Evolutionary conservation across 2,113 vertebrate genomes (phyloP).

Genomic region (Siphamia tubifer): DNA sequence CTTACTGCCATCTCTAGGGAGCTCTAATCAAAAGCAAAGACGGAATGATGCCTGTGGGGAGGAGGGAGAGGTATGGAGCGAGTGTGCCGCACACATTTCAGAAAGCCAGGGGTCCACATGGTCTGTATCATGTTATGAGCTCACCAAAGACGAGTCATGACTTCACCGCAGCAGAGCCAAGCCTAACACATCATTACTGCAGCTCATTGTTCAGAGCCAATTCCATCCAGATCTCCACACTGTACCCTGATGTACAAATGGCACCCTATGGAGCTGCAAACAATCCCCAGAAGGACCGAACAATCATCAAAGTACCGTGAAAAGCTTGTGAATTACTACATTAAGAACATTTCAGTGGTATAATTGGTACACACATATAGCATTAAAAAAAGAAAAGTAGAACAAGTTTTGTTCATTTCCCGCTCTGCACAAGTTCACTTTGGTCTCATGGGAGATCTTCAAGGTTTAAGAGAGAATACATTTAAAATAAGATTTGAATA

Average conservation of each 20-base stretch:
- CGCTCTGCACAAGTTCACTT: too few species aligned
- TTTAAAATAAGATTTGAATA: too few species aligned
- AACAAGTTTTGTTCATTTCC: too few species aligned
- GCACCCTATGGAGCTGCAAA: neutral
- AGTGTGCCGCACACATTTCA: neutral
- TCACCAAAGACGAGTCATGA: conserved; percentile 50
- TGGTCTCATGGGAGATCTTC: too few species aligned
- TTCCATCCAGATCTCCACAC: neutral
- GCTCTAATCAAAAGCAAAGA: conserved; percentile 52
- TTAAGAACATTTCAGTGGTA: too few species aligned
- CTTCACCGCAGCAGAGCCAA: conserved; percentile 38
- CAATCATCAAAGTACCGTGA: neutral
- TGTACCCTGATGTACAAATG: neutral
- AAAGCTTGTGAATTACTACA: conserved; percentile 7
- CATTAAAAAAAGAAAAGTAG: too few species aligned
- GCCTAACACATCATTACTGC: conserved; percentile 51
- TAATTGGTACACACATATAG: too few species aligned
- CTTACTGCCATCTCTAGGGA: conserved; percentile 15
- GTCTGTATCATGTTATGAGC: conserved; percentile 57
- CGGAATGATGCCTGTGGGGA: neutral
- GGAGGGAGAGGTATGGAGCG: neutral
- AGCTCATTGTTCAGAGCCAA: conserved; percentile 38
- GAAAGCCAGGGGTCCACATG: conserved; percentile 50
- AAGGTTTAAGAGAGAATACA: too few species aligned
- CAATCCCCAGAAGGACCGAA: neutral